A percentile compares a stretch with the other conserved stretches of the same genome.
Conservation (phyloP, 2,888 invertebrate species). For the Bombyx huttoni region DNA sequence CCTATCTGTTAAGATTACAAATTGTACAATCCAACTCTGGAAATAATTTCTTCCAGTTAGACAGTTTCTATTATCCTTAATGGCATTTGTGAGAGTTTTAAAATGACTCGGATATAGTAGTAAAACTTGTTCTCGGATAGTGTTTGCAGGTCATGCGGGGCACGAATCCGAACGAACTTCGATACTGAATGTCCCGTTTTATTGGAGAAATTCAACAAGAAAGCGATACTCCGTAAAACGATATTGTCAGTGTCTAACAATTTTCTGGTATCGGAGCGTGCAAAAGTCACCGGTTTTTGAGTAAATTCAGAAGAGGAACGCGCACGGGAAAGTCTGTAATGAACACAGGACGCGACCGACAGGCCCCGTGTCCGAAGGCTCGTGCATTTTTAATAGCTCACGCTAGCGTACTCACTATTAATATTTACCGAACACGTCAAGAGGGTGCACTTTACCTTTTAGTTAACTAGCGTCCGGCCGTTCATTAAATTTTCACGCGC, state of each 20-base stretch:
- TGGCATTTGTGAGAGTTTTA: slow-evolving; percentile 66
- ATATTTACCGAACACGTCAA: slow-evolving; percentile 73
- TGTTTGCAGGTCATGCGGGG: slow-evolving; percentile 53
- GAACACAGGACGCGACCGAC: slow-evolving; percentile 26
- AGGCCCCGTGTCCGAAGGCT: slow-evolving; percentile 58
- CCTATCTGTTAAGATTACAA: too few species aligned
- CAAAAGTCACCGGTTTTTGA: slow-evolving; percentile 12
- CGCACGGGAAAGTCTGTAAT: slow-evolving; percentile 50
- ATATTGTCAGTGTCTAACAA: slow-evolving; percentile 26
- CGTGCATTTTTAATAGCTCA: slow-evolving; percentile 70
- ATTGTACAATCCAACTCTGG: too few species aligned
- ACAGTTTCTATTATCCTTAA: slow-evolving; percentile 68
- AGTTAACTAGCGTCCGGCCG: slow-evolving; percentile 73
- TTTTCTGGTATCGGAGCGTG: slow-evolving; percentile 16
- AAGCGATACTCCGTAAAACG: slow-evolving; percentile 25
- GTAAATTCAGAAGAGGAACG: slow-evolving; percentile 29
- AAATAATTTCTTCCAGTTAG: slow-evolving; percentile 47
- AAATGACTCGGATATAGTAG: slow-evolving; percentile 49
- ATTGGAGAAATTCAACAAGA: slow-evolving; percentile 46
- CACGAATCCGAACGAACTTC: slow-evolving; percentile 43
- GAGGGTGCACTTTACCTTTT: slow-evolving; percentile 74
- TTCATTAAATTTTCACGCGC: slow-evolving; percentile 74
- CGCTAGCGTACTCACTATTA: slow-evolving; percentile 69
- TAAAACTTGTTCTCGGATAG: slow-evolving; percentile 58
- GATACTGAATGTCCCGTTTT: slow-evolving; percentile 58